These are phyloP conservation scores for Spinibarbus caldwelli DNA, from an alignment of 2,797 vertebrate species.

Conservation along the genomic window DNA sequence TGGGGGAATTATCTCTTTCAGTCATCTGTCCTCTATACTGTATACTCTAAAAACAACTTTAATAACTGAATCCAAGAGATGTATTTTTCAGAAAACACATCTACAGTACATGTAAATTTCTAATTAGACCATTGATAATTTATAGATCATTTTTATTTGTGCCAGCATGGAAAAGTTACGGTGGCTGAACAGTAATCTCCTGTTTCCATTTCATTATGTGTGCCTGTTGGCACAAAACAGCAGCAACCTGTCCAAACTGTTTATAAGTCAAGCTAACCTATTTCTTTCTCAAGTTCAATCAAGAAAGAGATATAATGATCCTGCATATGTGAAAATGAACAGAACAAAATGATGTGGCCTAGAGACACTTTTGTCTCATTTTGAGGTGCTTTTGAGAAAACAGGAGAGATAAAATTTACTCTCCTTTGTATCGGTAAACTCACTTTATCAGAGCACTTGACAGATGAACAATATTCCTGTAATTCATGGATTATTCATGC, in stretches of 20 bases:
- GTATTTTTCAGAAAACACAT: background rate
- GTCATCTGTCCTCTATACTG: background rate
- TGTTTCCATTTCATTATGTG: constrained; percentile 61
- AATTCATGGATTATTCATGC: background rate
- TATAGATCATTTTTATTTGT: constrained; percentile 31
- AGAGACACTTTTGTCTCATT: background rate
- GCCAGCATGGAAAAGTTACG: constrained; percentile 46
- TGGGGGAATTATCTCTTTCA: background rate
- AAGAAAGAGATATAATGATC: constrained; percentile 36
- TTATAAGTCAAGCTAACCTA: constrained; percentile 50
- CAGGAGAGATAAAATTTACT: background rate
- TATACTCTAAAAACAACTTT: background rate
- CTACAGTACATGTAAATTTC: background rate
- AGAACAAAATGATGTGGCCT: background rate
- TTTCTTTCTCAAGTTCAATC: constrained; percentile 23
- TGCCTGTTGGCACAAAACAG: constrained; percentile 45
- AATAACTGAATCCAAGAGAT: background rate
- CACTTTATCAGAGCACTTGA: background rate
- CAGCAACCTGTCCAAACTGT: constrained; percentile 26
- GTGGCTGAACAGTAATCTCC: constrained; percentile 47
- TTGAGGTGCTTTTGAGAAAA: background rate
- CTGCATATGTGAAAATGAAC: constrained; percentile 53
- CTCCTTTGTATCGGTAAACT: background rate
- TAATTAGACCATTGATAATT: background rate
- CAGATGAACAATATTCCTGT: background rate